A percentile compares a stretch with the other conserved stretches of the same genome.
phyloP scores from a whole-genome alignment of 2,113 vertebrate species.

The Chaetodon auriga region DNA sequence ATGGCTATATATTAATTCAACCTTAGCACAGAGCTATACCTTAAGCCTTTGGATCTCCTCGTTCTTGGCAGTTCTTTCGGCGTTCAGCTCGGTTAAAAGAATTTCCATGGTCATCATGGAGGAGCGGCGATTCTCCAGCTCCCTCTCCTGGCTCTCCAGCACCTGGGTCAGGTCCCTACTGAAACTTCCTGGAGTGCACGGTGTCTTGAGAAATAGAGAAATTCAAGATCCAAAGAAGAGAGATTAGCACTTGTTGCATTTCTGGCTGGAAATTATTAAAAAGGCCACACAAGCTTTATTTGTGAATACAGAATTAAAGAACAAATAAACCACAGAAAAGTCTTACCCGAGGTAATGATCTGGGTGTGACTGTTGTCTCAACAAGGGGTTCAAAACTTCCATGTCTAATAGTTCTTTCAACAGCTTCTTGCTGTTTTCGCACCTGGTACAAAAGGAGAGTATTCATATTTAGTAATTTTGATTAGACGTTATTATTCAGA shows the following conservation, averaged over 20 bases:
- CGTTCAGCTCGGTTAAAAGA: slow-evolving; percentile 90
- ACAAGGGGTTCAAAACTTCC: slow-evolving; percentile 42
- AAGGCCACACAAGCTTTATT: background rate
- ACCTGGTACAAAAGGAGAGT: slow-evolving; percentile 63
- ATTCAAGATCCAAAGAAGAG: background rate
- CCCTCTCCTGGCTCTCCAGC: slow-evolving; percentile 89
- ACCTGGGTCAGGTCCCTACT: slow-evolving; percentile 86
- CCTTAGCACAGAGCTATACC: slow-evolving; percentile 73
- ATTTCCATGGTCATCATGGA: slow-evolving; percentile 90
- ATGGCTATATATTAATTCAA: background rate
- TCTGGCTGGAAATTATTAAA: background rate
- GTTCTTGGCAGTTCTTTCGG: slow-evolving; percentile 92
- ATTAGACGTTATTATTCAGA: background rate
- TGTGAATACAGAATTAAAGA: background rate
- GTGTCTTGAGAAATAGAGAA: slow-evolving; percentile 81
- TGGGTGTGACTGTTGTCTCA: slow-evolving; percentile 70
- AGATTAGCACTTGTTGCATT: background rate
- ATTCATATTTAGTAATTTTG: background rate
- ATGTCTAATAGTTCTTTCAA: slow-evolving; percentile 66
- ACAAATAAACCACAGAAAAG: background rate
- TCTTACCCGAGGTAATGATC: slow-evolving; percentile 70
- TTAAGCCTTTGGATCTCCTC: slow-evolving; percentile 93
- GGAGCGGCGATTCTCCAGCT: slow-evolving; percentile 89
- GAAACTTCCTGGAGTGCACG: slow-evolving; percentile 88
- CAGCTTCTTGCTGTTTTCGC: slow-evolving; percentile 76